Evolutionary conservation across 2,888 invertebrate genomes (phyloP).

Genomic region (Ophonus ardosiacus): DNA sequence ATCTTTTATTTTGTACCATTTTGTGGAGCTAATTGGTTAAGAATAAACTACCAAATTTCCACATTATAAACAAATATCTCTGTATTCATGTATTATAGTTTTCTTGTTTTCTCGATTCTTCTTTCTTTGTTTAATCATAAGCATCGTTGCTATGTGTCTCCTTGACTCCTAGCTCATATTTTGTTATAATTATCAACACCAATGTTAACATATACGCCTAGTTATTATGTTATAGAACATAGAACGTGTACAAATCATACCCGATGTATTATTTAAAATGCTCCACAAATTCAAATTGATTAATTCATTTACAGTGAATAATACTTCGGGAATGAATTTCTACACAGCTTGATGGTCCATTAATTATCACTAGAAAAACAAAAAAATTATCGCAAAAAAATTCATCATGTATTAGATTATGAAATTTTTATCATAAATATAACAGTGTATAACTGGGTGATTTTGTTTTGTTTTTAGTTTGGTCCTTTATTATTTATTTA

Average conservation of each 20-base stretch:
- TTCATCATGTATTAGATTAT: conserved; percentile 53
- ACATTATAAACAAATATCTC: conserved; percentile 57
- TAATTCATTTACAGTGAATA: conserved; percentile 23
- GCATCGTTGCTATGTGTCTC: conserved; percentile 53
- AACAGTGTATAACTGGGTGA: conserved; percentile 62
- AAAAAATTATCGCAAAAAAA: conserved; percentile 38
- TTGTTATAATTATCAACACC: conserved; percentile 59
- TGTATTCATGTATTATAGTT: conserved; percentile 59
- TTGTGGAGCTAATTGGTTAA: conserved; percentile 53
- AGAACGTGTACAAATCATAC: conserved; percentile 39
- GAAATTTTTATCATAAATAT: conserved; percentile 61
- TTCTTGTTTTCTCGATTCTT: conserved; percentile 48
- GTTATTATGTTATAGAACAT: conserved; percentile 55
- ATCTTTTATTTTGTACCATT: conserved; percentile 68
- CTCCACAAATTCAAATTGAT: conserved; percentile 14
- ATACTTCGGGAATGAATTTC: conserved; percentile 51
- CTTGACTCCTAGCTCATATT: conserved; percentile 48
- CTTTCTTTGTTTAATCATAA: conserved; percentile 42
- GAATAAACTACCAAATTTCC: conserved; percentile 54
- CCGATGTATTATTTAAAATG: conserved; percentile 36
- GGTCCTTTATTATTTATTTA: conserved; percentile 51
- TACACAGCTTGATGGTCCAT: conserved; percentile 54
- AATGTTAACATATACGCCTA: conserved; percentile 57
- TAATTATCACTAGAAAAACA: conserved; percentile 50
- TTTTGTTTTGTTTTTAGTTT: conserved; percentile 53